phyloP scores from a whole-genome alignment of 1,140 invertebrate species.

The Drosophila nebulosa region DNA sequence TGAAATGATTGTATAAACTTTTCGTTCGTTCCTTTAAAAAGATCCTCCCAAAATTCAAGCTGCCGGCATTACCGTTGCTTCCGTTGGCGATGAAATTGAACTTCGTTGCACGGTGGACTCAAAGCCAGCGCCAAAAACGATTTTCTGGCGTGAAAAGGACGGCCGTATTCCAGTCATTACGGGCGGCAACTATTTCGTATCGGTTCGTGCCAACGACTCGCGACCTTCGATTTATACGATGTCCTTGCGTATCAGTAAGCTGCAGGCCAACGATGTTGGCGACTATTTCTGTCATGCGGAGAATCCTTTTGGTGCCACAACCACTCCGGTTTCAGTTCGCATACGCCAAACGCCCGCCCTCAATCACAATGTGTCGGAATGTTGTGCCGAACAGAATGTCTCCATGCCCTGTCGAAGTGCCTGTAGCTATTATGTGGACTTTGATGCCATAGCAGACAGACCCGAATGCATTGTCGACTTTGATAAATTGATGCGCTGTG shows the following conservation, averaged over 20 bases:
- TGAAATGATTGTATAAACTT: too few relatives aligned
- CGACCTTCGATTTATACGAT: slow-evolving; percentile 85
- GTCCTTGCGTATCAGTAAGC: slow-evolving; percentile 87
- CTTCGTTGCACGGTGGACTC: slow-evolving; percentile 89
- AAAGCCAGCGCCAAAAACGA: slow-evolving; percentile 88
- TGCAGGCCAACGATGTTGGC: slow-evolving; percentile 86
- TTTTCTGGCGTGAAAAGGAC: slow-evolving; percentile 89
- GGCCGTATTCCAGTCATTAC: slow-evolving; percentile 87
- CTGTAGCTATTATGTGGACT: slow-evolving; percentile 90
- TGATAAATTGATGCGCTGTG: slow-evolving; percentile 92
- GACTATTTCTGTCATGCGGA: slow-evolving; percentile 91
- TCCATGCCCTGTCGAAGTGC: slow-evolving; percentile 88
- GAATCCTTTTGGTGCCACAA: slow-evolving; percentile 88
- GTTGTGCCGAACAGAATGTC: slow-evolving; percentile 89
- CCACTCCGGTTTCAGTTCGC: slow-evolving; percentile 87
- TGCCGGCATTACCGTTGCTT: slow-evolving; percentile 87
- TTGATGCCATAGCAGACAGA: slow-evolving; percentile 89
- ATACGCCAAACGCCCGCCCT: slow-evolving; percentile 83
- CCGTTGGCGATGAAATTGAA: slow-evolving; percentile 86
- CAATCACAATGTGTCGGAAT: slow-evolving; percentile 87
- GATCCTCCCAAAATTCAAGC: slow-evolving; percentile 89
- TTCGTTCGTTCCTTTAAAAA: slow-evolving; percentile 75
- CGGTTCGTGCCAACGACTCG: slow-evolving; percentile 76
- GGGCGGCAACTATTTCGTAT: slow-evolving; percentile 87
- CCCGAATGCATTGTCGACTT: slow-evolving; percentile 90